These are phyloP conservation scores for Cryptoleucopteryx plumbea DNA, from an alignment of 2,113 vertebrate genomes.

Conservation along the genomic window DNA sequence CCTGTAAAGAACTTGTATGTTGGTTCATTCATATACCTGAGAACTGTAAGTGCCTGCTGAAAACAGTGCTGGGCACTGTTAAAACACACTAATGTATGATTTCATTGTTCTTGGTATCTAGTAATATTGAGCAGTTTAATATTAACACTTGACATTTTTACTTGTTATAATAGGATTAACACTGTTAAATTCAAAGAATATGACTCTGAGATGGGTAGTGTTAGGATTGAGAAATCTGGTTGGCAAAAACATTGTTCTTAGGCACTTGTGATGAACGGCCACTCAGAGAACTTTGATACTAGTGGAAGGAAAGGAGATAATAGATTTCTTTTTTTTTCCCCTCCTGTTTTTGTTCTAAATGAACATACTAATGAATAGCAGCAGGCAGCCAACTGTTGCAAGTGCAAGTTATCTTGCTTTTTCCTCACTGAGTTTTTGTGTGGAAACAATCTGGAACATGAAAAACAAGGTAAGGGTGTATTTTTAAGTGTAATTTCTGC, in stretches of 20 bases:
- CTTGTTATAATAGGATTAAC: not conserved
- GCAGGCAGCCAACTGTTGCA: not conserved
- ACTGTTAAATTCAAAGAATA: not conserved
- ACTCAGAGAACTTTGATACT: not conserved
- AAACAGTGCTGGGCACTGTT: not conserved
- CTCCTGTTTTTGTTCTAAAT: not conserved
- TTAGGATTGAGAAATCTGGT: slow-evolving; percentile 17
- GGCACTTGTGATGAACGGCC: not conserved
- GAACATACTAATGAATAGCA: not conserved
- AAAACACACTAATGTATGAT: not conserved
- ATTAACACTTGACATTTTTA: not conserved
- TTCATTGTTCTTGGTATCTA: not conserved
- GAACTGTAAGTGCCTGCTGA: not conserved
- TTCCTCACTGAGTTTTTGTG: slow-evolving; percentile 20
- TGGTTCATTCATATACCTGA: not conserved
- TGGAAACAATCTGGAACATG: slow-evolving; percentile 22
- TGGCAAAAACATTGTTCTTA: not conserved
- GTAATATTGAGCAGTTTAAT: not conserved
- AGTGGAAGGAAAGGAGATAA: not conserved
- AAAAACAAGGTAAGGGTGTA: slow-evolving; percentile 33
- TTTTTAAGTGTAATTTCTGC: not conserved
- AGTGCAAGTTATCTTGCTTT: not conserved
- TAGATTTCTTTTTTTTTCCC: not conserved
- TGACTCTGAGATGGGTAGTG: not conserved
- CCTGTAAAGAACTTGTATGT: not conserved